These are phyloP conservation scores for Regulus satrapa DNA, from an alignment of 2,113 vertebrate species.

Conservation along the genomic window DNA sequence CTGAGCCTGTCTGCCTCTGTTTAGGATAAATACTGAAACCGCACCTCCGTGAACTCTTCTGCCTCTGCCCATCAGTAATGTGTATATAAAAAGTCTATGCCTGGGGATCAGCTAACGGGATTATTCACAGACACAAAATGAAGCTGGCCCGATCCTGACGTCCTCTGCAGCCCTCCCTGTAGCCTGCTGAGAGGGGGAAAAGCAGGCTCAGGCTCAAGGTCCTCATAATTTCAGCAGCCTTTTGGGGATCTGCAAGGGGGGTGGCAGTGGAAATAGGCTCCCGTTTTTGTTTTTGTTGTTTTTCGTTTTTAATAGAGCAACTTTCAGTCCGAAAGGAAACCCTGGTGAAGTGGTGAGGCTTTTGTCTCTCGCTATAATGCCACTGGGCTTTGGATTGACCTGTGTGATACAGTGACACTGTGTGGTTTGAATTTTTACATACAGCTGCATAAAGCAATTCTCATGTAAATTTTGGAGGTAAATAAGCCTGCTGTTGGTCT, in stretches of 20 bases:
- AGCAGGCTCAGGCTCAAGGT: not conserved
- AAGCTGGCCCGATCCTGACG: not conserved
- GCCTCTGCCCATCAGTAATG: constrained; percentile 52
- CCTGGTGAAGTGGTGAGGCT: constrained; percentile 48
- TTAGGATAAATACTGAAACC: constrained; percentile 50
- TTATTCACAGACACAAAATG: constrained; percentile 62
- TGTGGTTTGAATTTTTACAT: constrained; percentile 76
- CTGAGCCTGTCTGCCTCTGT: constrained; percentile 46
- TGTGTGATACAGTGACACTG: constrained; percentile 60
- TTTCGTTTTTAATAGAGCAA: constrained; percentile 35
- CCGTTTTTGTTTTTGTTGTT: not conserved
- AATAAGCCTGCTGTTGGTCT: constrained; percentile 68
- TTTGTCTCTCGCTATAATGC: constrained; percentile 66
- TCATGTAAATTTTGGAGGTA: constrained; percentile 76
- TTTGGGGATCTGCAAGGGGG: not conserved
- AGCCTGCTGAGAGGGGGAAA: not conserved
- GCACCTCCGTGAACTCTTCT: constrained; percentile 40
- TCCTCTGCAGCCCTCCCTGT: not conserved
- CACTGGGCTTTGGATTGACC: constrained; percentile 65
- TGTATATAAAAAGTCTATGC: constrained; percentile 44
- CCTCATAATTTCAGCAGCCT: not conserved
- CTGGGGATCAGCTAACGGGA: constrained; percentile 60
- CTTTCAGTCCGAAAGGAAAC: constrained; percentile 12
- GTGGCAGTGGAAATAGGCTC: not conserved
- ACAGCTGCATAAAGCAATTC: constrained; percentile 78